A percentile compares a stretch with the other conserved stretches of the same genome.
Conservation (phyloP, 1,140 invertebrate species). For the Tetramorium simillimum region DNA sequence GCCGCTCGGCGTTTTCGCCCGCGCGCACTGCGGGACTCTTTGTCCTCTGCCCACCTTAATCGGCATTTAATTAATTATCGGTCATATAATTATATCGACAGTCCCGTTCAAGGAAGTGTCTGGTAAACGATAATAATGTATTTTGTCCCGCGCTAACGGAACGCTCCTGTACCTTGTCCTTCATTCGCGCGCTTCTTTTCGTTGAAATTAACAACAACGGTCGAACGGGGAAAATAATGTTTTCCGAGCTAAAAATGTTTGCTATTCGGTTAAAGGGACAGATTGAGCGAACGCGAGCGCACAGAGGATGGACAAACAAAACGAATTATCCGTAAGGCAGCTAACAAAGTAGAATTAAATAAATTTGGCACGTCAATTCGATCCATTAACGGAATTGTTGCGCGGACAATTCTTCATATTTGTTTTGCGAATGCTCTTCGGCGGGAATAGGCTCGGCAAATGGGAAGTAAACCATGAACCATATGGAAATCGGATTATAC, state of each 20-base stretch:
- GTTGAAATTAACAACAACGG: conserved; percentile 21
- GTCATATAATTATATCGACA: conserved; percentile 45
- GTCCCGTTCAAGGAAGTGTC: conserved; percentile 5
- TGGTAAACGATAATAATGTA: conserved; percentile 26
- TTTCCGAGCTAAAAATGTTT: not conserved
- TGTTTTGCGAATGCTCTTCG: conserved; percentile 45
- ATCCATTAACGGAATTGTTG: not conserved
- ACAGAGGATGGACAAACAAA: not conserved
- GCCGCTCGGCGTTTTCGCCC: not conserved
- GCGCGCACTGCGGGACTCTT: not conserved
- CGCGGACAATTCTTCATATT: conserved; percentile 6
- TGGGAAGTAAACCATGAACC: conserved; percentile 29
- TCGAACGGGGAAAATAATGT: not conserved
- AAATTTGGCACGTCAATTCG: not conserved
- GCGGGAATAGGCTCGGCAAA: conserved; percentile 5
- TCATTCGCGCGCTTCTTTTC: not conserved
- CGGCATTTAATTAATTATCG: conserved; percentile 48
- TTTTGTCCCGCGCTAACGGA: not conserved
- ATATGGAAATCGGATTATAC: conserved; percentile 68
- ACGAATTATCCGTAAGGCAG: not conserved
- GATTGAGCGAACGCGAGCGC: not conserved
- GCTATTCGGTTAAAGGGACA: not conserved
- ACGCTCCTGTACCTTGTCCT: not conserved
- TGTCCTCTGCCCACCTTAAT: conserved; percentile 35
- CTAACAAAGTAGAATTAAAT: conserved; percentile 32